Base-by-base conservation (phyloP, 2,113 vertebrate genomes). In the Eulemur rufifrons region DNA sequence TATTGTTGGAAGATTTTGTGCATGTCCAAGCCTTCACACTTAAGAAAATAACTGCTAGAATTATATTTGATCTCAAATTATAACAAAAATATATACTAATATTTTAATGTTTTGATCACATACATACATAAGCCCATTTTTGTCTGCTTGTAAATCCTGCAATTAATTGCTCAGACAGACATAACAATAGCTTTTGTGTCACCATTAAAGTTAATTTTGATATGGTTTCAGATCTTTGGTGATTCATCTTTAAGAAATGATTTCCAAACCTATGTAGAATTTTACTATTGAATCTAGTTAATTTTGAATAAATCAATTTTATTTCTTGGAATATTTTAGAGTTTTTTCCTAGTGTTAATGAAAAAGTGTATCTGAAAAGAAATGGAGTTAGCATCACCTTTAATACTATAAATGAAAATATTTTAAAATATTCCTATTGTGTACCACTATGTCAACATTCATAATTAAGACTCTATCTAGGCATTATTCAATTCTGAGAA, bases 251-350 rank as follows among this genome's bases (percentile, higher is more conserved):
- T 93, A 88, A 93, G 81, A 82, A 91, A 78, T 52, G 39, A 84
- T 93, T 91, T 39, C 52, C 17, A 37, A 69, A 69, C 8, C 59
- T 68, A 56, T 71, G 66, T 80, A 95, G 45, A 50, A 87, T 81
- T 73, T 74, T 91, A 63, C 39, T 89, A 34, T 15, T 78, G 56
- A 95, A 77, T 93, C 61, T 68, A 86, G 54, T 95, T 82, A 54
- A 91, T 96, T 94, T 91, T 91, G 8, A 89, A 64, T 85, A 71
- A 83, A 68, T 85, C 82, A 66, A 89, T 73, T 90, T 94, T 89
- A 93, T 89, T 84, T 90, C 34, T 89, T 76, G 13, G 39, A 29
- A 77, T 89, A 77, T 20, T 81, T 86, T 77, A 78, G 6, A 91
- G 39, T 68, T 96, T 97, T 83, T 61, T 39, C n/a, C n/a, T 71